Evolutionary conservation across 1,140 invertebrate genomes (phyloP).

Genomic region (Ephestia elutella): DNA sequence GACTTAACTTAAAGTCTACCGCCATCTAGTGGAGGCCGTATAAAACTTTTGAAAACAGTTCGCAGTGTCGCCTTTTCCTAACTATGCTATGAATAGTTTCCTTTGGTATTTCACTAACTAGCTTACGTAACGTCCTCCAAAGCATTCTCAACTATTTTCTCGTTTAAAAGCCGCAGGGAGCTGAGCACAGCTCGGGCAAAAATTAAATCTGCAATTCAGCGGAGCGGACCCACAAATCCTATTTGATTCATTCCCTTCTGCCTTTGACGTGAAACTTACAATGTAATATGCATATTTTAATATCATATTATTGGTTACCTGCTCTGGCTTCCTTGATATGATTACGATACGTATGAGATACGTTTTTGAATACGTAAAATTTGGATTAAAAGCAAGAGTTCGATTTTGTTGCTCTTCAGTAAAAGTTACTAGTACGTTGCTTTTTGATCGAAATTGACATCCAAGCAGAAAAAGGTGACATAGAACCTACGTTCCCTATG

Average conservation of each 20-base stretch:
- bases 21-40: no score
- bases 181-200: constrained; percentile 25
- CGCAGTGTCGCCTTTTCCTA: constrained; percentile 16
- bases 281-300: not conserved
- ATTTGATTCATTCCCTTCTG: constrained; percentile 27
- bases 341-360: no score
- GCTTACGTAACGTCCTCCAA: constrained; percentile 1
- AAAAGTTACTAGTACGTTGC: no score
- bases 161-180: constrained; percentile 23
- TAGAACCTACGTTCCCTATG: no score
- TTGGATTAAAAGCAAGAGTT: no score
- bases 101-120: constrained; percentile 4
- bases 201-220: constrained; percentile 35
- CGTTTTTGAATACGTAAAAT: no score
- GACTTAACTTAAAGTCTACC: no score
- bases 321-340: not conserved
- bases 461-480: no score
- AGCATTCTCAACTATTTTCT: constrained; percentile 16
- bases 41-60: no score
- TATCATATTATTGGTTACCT: not conserved
- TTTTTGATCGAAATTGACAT: no score
- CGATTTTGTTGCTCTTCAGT: no score
- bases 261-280: constrained; percentile 16
- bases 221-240: constrained; percentile 26
- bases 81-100: constrained; percentile 13